Evolutionary conservation across 2,113 vertebrate genomes (phyloP).

Genomic region (Scomber scombrus): DNA sequence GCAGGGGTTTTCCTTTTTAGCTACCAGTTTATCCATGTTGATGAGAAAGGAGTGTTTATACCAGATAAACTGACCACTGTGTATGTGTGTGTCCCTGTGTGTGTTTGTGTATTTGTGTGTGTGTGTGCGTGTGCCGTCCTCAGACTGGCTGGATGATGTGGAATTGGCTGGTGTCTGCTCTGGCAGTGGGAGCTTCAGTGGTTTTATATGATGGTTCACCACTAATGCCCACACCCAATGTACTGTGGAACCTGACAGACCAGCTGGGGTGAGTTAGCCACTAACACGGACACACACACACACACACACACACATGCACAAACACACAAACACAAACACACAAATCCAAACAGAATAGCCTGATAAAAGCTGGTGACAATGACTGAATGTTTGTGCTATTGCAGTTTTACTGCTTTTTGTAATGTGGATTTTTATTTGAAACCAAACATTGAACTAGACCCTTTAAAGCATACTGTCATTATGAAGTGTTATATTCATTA

Average conservation of each 20-base stretch:
- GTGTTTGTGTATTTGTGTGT: slow-evolving; percentile 3
- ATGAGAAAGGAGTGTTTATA: slow-evolving; percentile 45
- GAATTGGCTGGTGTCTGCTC: slow-evolving; percentile 95
- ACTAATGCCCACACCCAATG: slow-evolving; percentile 90
- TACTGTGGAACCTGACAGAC: slow-evolving; percentile 96
- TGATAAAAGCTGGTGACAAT: no score
- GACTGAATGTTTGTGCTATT: no score
- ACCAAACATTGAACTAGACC: neutral
- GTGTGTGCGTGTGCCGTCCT: neutral
- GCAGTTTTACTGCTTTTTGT: no score
- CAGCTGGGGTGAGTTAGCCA: slow-evolving; percentile 89
- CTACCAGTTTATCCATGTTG: slow-evolving; percentile 29
- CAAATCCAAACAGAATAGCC: no score
- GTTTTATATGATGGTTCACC: slow-evolving; percentile 97
- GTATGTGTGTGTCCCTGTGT: neutral
- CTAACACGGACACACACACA: neutral
- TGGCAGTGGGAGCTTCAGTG: slow-evolving; percentile 92
- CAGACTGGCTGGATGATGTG: slow-evolving; percentile 99
- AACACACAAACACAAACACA: no score
- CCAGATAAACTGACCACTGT: slow-evolving; percentile 48
- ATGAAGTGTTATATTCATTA: neutral
- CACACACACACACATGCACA: slow-evolving; percentile 1
- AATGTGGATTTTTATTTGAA: no score
- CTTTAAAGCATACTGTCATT: neutral
- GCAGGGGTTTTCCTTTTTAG: slow-evolving; percentile 28